A percentile compares a stretch with the other conserved stretches of the same genome.
These are phyloP conservation scores for Aurelia coerulea DNA, from an alignment of 30 jellyfish, hydroid and myxozoan genomes.

Conservation along the genomic window DNA sequence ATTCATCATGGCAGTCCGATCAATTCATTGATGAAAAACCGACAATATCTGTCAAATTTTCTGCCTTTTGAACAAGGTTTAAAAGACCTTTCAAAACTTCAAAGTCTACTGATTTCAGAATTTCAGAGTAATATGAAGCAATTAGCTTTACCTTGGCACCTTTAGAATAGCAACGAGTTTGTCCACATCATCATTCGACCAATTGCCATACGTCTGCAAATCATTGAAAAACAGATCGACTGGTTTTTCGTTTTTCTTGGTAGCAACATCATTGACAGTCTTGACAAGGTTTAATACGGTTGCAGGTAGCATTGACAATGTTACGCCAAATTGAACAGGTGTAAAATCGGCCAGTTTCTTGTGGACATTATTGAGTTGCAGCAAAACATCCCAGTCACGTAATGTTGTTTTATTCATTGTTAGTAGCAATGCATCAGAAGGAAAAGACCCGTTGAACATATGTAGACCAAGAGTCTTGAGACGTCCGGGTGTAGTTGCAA, in stretches of 20 bases:
- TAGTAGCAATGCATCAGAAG: too few species aligned
- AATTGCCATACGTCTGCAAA: slow-evolving; percentile 1
- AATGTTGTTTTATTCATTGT: not conserved
- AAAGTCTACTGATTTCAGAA: too few species aligned
- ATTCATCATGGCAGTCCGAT: too few species aligned
- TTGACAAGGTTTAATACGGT: not conserved
- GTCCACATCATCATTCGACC: not conserved
- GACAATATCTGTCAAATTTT: too few species aligned
- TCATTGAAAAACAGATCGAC: not conserved
- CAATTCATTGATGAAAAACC: too few species aligned
- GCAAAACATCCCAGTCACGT: not conserved
- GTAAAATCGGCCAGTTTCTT: not conserved
- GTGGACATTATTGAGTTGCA: not conserved
- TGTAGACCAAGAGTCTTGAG: too few species aligned
- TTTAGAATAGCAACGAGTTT: not conserved
- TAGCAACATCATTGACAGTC: not conserved
- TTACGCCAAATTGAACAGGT: not conserved
- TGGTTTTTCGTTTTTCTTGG: not conserved
- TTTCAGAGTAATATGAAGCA: too few species aligned
- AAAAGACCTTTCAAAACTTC: too few species aligned
- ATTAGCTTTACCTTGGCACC: too few species aligned
- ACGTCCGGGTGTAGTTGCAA: too few species aligned
- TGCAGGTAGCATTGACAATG: not conserved
- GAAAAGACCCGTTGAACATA: too few species aligned
- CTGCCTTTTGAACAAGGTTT: too few species aligned